Conservation (phyloP, 1,140 invertebrate genomes). For the Caenorhabditis briggsae region DNA sequence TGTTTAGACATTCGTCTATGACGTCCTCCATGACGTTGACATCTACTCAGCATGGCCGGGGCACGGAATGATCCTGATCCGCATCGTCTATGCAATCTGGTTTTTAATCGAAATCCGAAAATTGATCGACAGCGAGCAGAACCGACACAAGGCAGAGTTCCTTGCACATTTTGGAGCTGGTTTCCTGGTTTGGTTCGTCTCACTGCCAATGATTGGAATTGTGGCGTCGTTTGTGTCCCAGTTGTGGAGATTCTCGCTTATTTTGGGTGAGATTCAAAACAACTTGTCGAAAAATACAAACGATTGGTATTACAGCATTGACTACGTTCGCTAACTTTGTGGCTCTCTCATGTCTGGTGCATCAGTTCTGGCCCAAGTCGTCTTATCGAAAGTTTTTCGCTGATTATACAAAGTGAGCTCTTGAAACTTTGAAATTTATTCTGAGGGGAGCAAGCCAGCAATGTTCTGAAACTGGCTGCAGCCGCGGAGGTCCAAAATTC, state of each 20-base stretch:
- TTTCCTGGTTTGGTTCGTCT: slow-evolving; percentile 97
- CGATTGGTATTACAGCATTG: slow-evolving; percentile 83
- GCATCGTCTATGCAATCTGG: slow-evolving; percentile 70
- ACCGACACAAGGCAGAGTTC: slow-evolving; percentile 88
- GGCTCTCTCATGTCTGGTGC: slow-evolving; percentile 92
- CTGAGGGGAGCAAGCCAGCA: background rate
- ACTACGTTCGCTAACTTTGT: slow-evolving; percentile 93
- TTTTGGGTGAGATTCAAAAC: slow-evolving; percentile 84
- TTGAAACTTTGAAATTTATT: background rate
- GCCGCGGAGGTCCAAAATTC: no score
- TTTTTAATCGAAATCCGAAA: slow-evolving; percentile 70
- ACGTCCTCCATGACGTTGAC: slow-evolving; percentile 67
- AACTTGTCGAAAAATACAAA: slow-evolving; percentile 20
- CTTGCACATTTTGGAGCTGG: slow-evolving; percentile 94
- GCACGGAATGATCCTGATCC: slow-evolving; percentile 63
- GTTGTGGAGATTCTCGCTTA: slow-evolving; percentile 93
- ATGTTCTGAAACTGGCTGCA: no score
- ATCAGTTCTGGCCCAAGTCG: slow-evolving; percentile 91
- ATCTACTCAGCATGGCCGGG: slow-evolving; percentile 64
- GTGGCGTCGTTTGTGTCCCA: slow-evolving; percentile 92
- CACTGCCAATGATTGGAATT: slow-evolving; percentile 91
- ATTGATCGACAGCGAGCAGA: slow-evolving; percentile 68
- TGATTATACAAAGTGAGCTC: slow-evolving; percentile 55
- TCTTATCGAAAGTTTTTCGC: slow-evolving; percentile 62
- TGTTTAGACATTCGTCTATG: slow-evolving; percentile 69